A percentile compares a stretch with the other conserved stretches of the same genome.
These are phyloP conservation scores for Luehdorfia chinensis DNA, from an alignment of 1,140 invertebrate genomes.

Conservation along the genomic window DNA sequence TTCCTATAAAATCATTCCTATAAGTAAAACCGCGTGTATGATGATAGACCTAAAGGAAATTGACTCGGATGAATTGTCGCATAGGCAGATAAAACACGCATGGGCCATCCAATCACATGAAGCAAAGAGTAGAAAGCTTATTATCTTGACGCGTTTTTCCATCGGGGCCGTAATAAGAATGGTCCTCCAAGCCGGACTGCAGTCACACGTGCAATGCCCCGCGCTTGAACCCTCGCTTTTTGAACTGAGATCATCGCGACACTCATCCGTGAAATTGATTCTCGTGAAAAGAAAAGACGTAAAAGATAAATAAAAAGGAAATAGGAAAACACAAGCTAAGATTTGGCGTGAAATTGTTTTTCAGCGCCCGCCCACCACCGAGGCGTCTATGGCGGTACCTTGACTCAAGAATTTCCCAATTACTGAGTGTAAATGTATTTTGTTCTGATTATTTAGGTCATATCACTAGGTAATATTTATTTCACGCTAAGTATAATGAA, in stretches of 20 bases:
- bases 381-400: constrained; percentile 44
- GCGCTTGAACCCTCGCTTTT: constrained; percentile 57
- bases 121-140: constrained; percentile 59
- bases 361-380: constrained; percentile 63
- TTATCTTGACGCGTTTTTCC: constrained; percentile 54
- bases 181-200: constrained; percentile 34
- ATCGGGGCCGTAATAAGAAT: constrained; percentile 44
- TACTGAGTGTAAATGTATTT: constrained; percentile 70
- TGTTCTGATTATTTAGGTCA: constrained; percentile 58
- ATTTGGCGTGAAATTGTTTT: constrained; percentile 78
- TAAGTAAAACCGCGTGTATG: neutral
- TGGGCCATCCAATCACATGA: constrained; percentile 59
- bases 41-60: neutral
- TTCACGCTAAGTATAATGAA: no score
- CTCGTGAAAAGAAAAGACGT: constrained; percentile 73
- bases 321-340: constrained; percentile 76
- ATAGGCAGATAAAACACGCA: constrained; percentile 59
- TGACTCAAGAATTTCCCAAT: constrained; percentile 73
- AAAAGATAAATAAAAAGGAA: constrained; percentile 77
- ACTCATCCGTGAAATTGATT: constrained; percentile 77
- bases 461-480: no score
- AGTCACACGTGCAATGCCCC: constrained; percentile 38
- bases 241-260: constrained; percentile 74
- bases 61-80: constrained; percentile 26
- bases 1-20: no score